A percentile compares a stretch with the other conserved stretches of the same genome.
These are phyloP conservation scores for Rynchops niger DNA, from an alignment of 2,113 vertebrate genomes.

Conservation along the genomic window DNA sequence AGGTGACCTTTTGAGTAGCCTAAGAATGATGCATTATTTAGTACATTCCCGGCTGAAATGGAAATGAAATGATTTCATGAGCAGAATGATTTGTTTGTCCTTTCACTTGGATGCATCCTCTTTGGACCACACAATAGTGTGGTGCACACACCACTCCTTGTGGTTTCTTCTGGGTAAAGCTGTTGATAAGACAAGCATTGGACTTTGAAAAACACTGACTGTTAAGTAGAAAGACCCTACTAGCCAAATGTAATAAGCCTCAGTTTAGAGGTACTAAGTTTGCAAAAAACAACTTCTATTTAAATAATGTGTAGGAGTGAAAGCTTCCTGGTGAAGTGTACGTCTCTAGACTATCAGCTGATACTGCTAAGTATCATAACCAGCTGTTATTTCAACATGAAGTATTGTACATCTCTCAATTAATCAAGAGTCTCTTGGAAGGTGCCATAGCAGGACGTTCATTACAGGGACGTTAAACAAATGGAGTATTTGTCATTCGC, in stretches of 20 bases:
- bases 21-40: slow-evolving; percentile 38
- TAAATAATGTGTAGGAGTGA: neutral
- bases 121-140: neutral
- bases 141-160: rapidly evolving
- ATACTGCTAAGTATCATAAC: neutral
- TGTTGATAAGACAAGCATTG: neutral
- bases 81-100: neutral
- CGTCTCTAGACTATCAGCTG: neutral
- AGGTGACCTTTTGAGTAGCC: slow-evolving; percentile 19
- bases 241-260: neutral
- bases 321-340: neutral
- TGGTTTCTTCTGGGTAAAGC: neutral
- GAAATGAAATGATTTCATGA: neutral
- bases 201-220: neutral
- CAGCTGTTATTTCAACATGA: slow-evolving; percentile 18
- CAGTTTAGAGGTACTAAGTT: neutral
- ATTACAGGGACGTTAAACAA: neutral
- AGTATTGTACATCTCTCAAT: neutral
- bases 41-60: slow-evolving; percentile 13
- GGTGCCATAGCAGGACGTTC: neutral
- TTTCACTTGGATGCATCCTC: neutral
- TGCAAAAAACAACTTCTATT: neutral
- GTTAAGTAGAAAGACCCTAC: neutral
- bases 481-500: neutral
- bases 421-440: neutral